Evolutionary conservation across 2,888 invertebrate species (phyloP).

Genomic region (Mesochorus sp.): DNA sequence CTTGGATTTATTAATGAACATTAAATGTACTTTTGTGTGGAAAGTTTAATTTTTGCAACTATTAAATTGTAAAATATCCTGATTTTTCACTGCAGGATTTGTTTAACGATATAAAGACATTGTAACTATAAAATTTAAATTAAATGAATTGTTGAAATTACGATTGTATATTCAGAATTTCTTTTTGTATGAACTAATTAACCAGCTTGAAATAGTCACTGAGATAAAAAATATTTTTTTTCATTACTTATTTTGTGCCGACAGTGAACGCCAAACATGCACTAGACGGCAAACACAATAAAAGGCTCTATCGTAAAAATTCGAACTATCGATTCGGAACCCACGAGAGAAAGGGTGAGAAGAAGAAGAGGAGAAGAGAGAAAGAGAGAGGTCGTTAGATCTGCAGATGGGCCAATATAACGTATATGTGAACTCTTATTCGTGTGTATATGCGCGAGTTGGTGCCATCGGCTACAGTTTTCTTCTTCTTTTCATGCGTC

Average conservation of each 20-base stretch:
- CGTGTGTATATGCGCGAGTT: background rate
- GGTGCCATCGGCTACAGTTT: conserved; percentile 22
- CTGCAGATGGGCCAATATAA: conserved; percentile 14
- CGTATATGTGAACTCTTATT: background rate
- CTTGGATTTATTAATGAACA: too few relatives aligned
- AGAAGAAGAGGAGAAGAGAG: too few relatives aligned
- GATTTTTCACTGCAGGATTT: too few relatives aligned
- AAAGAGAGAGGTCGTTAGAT: conserved; percentile 57
- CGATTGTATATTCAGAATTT: background rate
- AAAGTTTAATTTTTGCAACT: too few relatives aligned
- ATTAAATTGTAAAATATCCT: too few relatives aligned
- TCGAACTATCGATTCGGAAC: conserved; percentile 58
- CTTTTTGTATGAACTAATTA: background rate
- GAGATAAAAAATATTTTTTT: background rate
- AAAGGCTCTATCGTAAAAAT: conserved; percentile 63
- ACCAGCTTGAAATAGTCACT: background rate
- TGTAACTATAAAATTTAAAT: background rate
- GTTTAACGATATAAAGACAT: too few relatives aligned
- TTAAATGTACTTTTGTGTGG: too few relatives aligned
- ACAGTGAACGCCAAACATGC: conserved; percentile 41
- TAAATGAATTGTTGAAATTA: background rate
- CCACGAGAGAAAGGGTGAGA: too few relatives aligned
- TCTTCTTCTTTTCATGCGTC: conserved; percentile 13
- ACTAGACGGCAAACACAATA: conserved; percentile 61
- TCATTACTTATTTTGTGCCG: background rate